Percentiles rank a stretch among this genome's conserved stretches.
Conservation (phyloP, 2,888 invertebrate species). For the Noctua janthe region DNA sequence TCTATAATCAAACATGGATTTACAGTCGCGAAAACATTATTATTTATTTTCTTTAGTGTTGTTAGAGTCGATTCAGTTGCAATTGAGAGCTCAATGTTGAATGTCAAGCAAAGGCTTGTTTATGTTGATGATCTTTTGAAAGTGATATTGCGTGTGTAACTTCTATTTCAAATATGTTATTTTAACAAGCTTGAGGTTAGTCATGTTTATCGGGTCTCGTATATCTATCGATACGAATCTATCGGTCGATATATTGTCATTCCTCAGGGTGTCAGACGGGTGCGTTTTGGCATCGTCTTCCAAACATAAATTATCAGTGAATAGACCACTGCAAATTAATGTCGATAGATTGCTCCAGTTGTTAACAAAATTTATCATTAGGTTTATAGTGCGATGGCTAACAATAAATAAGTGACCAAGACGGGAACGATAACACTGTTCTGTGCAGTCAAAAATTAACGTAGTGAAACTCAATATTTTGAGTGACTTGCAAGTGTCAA, state of each 20-base stretch:
- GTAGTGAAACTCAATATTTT: background rate
- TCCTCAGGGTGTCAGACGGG: constrained; percentile 65
- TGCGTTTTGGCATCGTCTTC: constrained; percentile 71
- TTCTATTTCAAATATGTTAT: constrained; percentile 61
- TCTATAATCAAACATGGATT: constrained; percentile 67
- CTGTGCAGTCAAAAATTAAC: constrained; percentile 1
- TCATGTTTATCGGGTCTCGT: constrained; percentile 60
- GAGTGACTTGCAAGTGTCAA: background rate
- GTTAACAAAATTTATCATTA: constrained; percentile 70
- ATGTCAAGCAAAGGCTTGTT: constrained; percentile 44
- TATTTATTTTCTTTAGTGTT: constrained; percentile 53
- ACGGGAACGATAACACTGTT: constrained; percentile 18
- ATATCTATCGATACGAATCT: constrained; percentile 65
- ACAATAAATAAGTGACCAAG: constrained; percentile 58
- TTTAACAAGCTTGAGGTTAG: constrained; percentile 53
- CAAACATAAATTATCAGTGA: constrained; percentile 70
- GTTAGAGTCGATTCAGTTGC: constrained; percentile 53
- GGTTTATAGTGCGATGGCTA: constrained; percentile 50
- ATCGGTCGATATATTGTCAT: constrained; percentile 71
- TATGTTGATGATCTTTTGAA: constrained; percentile 48
- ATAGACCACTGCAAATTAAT: constrained; percentile 64
- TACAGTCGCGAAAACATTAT: constrained; percentile 59
- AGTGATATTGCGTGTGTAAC: constrained; percentile 49
- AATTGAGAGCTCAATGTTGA: constrained; percentile 40
- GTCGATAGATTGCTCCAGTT: constrained; percentile 70